phyloP scores from a whole-genome alignment of 2,888 invertebrate species.

The Drosophila quinaria region DNA sequence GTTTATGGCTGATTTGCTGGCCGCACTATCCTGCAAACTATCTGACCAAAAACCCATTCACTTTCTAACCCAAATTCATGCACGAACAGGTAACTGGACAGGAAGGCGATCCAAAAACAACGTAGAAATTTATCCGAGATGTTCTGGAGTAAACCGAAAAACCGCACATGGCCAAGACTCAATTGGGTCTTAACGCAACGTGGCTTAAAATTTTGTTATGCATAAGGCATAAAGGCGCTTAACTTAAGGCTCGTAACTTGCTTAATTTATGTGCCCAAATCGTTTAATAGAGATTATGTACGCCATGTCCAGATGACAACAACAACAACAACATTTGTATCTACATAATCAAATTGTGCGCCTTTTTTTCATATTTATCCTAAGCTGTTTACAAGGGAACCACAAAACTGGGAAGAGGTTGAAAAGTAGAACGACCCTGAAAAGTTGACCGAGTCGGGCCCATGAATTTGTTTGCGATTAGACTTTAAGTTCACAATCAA shows the following conservation, averaged over 20 bases:
- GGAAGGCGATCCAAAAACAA: not conserved
- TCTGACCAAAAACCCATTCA: constrained; percentile 52
- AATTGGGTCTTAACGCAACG: constrained; percentile 55
- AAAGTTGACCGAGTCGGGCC: constrained; percentile 53
- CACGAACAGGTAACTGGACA: constrained; percentile 72
- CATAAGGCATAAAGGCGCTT: constrained; percentile 72
- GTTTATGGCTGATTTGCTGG: constrained; percentile 64
- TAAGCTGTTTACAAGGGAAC: constrained; percentile 55
- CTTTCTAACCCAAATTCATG: constrained; percentile 67
- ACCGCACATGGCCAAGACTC: constrained; percentile 61
- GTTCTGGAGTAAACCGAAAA: constrained; percentile 19
- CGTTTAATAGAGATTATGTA: constrained; percentile 82
- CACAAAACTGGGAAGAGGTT: not conserved
- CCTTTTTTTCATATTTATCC: constrained; percentile 47
- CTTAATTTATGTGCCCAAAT: constrained; percentile 79
- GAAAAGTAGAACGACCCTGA: constrained; percentile 65
- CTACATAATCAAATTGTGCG: constrained; percentile 73
- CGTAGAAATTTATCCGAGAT: not conserved
- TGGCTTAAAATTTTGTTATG: constrained; percentile 72
- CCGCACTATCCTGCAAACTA: constrained; percentile 39
- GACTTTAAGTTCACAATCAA: constrained; percentile 53
- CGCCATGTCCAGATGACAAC: constrained; percentile 67
- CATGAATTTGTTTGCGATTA: constrained; percentile 79
- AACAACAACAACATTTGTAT: constrained; percentile 43
- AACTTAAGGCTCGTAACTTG: constrained; percentile 66